Evolutionary conservation across 2,888 invertebrate species (phyloP), one percentile per base, ranked within the genome.

Genomic region (Boloria selene): DNA sequence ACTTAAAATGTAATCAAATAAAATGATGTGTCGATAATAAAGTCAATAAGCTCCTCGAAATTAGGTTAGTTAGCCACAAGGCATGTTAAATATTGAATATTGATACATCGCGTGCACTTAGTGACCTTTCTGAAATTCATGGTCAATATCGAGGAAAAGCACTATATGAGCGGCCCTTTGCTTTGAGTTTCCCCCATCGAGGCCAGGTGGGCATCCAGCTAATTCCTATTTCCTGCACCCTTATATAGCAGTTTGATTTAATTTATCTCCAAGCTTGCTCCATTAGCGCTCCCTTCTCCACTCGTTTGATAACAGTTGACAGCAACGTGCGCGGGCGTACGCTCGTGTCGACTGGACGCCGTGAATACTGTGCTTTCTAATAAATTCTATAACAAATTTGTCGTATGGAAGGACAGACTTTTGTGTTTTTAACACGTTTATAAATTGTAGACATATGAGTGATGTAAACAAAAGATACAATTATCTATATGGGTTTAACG

Each of bases 211-310:
- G 52, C 52, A 74, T 73, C 70, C 74, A 72, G 76, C 81, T 84
- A 86, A 87, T 85, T 82, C 81, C 82, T 79, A 82, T 84, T 85
- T 90, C 89, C 88, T 82, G 80, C 83, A 85, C 87, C 85, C 83
- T 87, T 86, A 80, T 79, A 83, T 80, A 79, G 78, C 81, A 81
- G 81, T 81, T 80, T 79, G 83, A 86, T 87, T 83, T 82, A 87
- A 88, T 88, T 88, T 88, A 86, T 89, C 85, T 85, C 76, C 74
- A 81, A 84, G 82, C 85, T 83, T 82, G 78, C 81, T 84, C 88
- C 88, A 87, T 90, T 88, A 90, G 83, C 77, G 81, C 83, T 79
- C 86, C 86, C 87, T 49, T 31, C 47, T 59, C 38, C 50, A 38
- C 47, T 83, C 80, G 76, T 79, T 75, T 85, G 89, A 88, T 88